Evolutionary conservation across 2,113 vertebrate genomes (phyloP), one percentile per base, ranked within the genome.

Genomic region (Cyprinodon brontotheroides): DNA sequence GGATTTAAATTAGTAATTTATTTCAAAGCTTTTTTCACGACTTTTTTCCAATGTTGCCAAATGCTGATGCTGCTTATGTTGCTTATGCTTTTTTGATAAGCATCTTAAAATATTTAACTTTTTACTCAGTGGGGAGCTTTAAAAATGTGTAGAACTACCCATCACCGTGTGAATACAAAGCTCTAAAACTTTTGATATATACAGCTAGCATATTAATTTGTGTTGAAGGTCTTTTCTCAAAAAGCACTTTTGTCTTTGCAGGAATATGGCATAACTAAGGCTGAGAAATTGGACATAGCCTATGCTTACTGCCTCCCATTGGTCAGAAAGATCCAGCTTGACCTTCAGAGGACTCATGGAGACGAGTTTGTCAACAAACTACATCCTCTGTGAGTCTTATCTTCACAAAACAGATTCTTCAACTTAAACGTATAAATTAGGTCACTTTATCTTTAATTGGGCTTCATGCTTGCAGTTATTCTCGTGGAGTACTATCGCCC

Each of bases 301-400:
- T 95, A 98, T 38, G 97, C 96, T 72, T 99, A 97, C 94, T 99
- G 98, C 91, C 96, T 98, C 85, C 97, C 98, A 7, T 94, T 99
- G 71, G 94, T 99, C 86, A 94, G 95, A 88, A 99, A 99, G 91
- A 99, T 99, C 82, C 96, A 95, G 75, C 85, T 99, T 83, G 98
- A 99, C 91, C 91, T 99, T 61, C 98, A 99, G 90, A 96, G 98
- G 90, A 99, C 97, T 36, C 98, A 99, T 2, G 98, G 98, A 89
- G 98, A 99, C 47, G 98, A 99, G 89, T 98, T 97, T 53, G 98
- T 99, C 89, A 99, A 99, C 95, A 99, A 99, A 79, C 94, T 99
- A 22, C 98, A 99, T 86, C 98, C 98, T 3, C 90, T 99, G 98
- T 95, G 84, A 92, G 94, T 82, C 43, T 8, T 2, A 39, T 38